Evolutionary conservation across 2,888 invertebrate species (phyloP).

Genomic region (Yponomeuta malinellus): DNA sequence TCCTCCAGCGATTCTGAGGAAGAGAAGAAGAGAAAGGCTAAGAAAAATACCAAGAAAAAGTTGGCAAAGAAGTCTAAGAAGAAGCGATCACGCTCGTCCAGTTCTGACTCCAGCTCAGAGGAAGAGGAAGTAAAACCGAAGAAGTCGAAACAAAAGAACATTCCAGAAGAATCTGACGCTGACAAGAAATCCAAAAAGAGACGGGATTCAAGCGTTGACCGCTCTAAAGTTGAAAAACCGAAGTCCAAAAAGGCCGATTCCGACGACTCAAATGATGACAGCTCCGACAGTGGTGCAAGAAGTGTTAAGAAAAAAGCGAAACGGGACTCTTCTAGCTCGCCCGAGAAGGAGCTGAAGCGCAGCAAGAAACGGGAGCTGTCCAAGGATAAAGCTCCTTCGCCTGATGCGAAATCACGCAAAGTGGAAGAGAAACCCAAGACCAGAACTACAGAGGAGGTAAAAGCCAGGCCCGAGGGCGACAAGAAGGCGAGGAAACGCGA

Average conservation of each 20-base stretch:
- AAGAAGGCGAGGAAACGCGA: conserved; percentile 78
- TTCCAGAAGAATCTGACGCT: conserved; percentile 62
- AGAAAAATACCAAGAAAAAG: conserved; percentile 65
- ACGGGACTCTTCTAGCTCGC: conserved; percentile 56
- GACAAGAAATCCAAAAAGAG: conserved; percentile 65
- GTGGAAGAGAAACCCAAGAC: conserved; percentile 64
- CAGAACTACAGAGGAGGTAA: conserved; percentile 72
- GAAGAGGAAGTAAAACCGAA: conserved; percentile 62
- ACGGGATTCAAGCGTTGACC: conserved; percentile 49
- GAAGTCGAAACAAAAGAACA: conserved; percentile 67
- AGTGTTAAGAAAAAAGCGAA: conserved; percentile 69
- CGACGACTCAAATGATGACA: conserved; percentile 62
- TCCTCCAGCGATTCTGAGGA: conserved; percentile 71
- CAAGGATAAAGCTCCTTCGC: conserved; percentile 55
- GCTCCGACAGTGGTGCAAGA: conserved; percentile 70
- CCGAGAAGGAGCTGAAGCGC: conserved; percentile 62
- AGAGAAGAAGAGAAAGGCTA: conserved; percentile 68
- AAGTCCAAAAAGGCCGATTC: conserved; percentile 61
- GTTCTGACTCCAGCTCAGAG: conserved; percentile 70
- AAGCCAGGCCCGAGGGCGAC: conserved; percentile 77
- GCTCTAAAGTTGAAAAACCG: conserved; percentile 41
- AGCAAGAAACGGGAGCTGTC: conserved; percentile 50
- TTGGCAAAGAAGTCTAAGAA: conserved; percentile 64
- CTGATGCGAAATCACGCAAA: conserved; percentile 54
- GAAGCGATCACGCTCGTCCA: conserved; percentile 64